Percentiles rank a stretch among this genome's conserved stretches.
These are phyloP conservation scores for Papilio elwesi DNA, from an alignment of 2,888 invertebrate species.

Conservation along the genomic window DNA sequence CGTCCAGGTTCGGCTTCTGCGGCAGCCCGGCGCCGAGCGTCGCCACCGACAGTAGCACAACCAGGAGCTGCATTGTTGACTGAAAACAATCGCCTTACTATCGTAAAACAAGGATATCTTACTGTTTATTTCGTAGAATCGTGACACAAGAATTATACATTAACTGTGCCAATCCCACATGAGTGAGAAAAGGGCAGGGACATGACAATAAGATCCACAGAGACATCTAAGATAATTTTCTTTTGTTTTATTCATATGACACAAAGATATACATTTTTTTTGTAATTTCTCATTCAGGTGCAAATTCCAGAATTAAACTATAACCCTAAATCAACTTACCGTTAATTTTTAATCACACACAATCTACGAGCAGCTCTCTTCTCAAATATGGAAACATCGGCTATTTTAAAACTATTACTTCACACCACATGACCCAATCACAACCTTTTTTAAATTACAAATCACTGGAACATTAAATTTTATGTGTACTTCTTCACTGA, in stretches of 20 bases:
- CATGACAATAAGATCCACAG: too few species aligned
- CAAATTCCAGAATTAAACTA: not conserved
- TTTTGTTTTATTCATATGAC: too few species aligned
- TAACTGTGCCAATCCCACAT: too few species aligned
- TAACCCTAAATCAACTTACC: slow-evolving; percentile 7
- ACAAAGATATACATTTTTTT: too few species aligned
- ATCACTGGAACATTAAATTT: not conserved
- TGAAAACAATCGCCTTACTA: not conserved
- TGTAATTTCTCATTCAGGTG: too few species aligned
- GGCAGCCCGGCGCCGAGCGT: slow-evolving; percentile 55
- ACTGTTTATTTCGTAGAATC: too few species aligned
- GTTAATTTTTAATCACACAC: slow-evolving; percentile 1
- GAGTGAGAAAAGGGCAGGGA: too few species aligned
- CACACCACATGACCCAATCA: not conserved
- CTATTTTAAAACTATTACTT: slow-evolving; percentile 15
- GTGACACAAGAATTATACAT: too few species aligned
- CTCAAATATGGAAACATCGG: not conserved
- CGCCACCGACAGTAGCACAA: slow-evolving; percentile 51
- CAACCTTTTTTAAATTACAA: not conserved
- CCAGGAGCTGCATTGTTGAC: slow-evolving; percentile 42
- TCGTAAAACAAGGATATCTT: too few species aligned
- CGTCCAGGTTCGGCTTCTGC: slow-evolving; percentile 88
- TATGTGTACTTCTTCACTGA: slow-evolving; percentile 13
- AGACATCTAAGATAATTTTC: too few species aligned
- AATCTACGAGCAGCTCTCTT: slow-evolving; percentile 6